Conservation (phyloP, 2,113 vertebrate genomes). For the Colossoma macropomum region DNA sequence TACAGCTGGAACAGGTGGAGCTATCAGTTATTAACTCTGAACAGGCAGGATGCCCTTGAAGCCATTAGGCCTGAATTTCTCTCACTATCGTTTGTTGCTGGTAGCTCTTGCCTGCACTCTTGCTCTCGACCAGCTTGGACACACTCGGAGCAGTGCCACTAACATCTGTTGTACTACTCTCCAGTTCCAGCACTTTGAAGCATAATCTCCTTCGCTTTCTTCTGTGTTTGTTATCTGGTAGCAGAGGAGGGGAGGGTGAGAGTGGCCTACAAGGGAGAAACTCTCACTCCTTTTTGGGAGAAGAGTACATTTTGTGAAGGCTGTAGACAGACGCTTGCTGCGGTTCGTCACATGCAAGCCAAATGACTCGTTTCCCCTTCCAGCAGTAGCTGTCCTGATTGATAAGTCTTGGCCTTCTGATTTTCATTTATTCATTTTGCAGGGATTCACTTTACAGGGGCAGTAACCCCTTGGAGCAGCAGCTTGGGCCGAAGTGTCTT, state of each 20-base stretch:
- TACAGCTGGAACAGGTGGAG: constrained; percentile 1
- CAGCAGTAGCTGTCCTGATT: constrained; percentile 6
- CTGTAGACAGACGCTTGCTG: not conserved
- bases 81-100: not conserved
- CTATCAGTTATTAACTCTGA: not conserved
- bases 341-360: not conserved
- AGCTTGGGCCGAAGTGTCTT: not conserved
- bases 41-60: not conserved
- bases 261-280: not conserved
- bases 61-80: not conserved
- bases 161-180: not conserved
- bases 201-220: not conserved
- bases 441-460: not conserved
- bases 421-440: constrained; percentile 17
- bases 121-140: not conserved
- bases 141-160: not conserved
- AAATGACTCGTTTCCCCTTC: not conserved
- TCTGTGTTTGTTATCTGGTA: not conserved
- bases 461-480: not conserved
- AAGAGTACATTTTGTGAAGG: not conserved
- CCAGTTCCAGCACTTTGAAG: not conserved
- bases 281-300: not conserved
- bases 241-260: not conserved
- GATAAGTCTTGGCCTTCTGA: constrained; percentile 2
- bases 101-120: not conserved